Conservation (phyloP, 2,797 vertebrate species). For the Gallirallus australis region DNA sequence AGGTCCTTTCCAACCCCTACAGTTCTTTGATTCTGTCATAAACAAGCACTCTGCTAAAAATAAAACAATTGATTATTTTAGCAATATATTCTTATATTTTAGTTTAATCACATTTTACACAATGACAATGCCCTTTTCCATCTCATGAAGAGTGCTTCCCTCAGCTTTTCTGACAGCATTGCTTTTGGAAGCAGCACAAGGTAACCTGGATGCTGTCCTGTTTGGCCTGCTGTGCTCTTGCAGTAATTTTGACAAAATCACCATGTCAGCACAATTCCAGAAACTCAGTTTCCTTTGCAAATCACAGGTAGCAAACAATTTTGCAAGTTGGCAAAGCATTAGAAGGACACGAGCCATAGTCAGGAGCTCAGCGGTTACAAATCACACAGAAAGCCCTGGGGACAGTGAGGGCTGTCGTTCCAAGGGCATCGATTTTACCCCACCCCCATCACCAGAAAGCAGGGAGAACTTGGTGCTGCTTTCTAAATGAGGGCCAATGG, state of each 20-base stretch:
- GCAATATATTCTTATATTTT: neutral
- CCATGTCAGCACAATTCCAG: constrained; percentile 7
- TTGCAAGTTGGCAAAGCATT: neutral
- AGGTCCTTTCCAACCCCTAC: too few species aligned
- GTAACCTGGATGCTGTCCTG: constrained; percentile 49
- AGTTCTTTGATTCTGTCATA: too few species aligned
- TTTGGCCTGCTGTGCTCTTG: neutral
- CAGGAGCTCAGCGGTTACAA: neutral
- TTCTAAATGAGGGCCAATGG: neutral
- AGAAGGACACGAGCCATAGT: neutral
- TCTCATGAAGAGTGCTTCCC: constrained; percentile 11
- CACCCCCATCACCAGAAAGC: neutral
- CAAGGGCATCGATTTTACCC: neutral
- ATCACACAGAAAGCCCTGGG: neutral
- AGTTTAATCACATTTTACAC: neutral
- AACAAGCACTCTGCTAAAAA: neutral
- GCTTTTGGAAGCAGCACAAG: constrained; percentile 46
- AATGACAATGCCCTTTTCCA: neutral
- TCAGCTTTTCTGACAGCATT: constrained; percentile 8
- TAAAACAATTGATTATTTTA: neutral
- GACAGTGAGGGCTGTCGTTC: neutral
- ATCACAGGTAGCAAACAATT: constrained; percentile 1
- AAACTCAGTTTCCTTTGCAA: neutral
- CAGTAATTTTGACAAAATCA: constrained; percentile 12
- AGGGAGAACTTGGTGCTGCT: neutral